Percentiles rank a stretch among this genome's conserved stretches.
Conservation (phyloP, 2,113 vertebrate genomes). For the Megaceryle torquata region DNA sequence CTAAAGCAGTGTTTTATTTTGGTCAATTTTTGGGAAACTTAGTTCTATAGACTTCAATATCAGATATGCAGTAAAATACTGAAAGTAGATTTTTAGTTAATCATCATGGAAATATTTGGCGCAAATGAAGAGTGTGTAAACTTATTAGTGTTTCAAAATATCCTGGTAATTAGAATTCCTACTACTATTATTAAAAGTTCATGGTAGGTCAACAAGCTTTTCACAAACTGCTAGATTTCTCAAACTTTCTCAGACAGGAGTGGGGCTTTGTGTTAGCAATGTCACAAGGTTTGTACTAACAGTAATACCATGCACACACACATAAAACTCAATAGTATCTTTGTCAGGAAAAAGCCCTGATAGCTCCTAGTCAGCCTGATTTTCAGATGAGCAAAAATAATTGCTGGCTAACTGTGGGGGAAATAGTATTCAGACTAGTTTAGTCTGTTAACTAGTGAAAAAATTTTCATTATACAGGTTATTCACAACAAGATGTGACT, state of each 20-base stretch:
- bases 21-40: background rate
- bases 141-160: background rate
- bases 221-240: background rate
- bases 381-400: background rate
- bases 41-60: background rate
- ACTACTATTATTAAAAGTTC: background rate
- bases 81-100: background rate
- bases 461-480: background rate
- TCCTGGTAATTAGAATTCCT: background rate
- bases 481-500: background rate
- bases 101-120: background rate
- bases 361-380: background rate
- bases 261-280: background rate
- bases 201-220: background rate
- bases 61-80: background rate
- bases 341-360: background rate
- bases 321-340: background rate
- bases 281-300: background rate
- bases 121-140: background rate
- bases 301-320: background rate
- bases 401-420: accelerated
- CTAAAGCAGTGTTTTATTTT: background rate
- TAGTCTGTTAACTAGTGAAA: background rate
- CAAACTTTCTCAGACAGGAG: background rate
- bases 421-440: background rate